A percentile compares a stretch with the other conserved stretches of the same genome.
Conservation (phyloP, 2,888 invertebrate genomes). For the Seira ritae region DNA sequence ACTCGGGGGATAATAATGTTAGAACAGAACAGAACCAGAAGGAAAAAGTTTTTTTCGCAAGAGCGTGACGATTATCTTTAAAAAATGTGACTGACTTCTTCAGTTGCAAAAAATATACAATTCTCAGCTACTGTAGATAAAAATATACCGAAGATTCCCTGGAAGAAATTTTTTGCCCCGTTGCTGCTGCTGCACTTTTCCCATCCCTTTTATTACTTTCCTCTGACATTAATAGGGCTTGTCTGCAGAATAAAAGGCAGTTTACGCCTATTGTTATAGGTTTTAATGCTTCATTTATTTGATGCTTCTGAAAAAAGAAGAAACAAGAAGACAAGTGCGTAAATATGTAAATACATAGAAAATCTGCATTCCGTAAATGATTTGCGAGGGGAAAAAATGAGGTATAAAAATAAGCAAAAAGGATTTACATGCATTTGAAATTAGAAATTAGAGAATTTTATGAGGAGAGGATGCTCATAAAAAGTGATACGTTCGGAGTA, state of each 20-base stretch:
- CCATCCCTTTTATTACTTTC: not conserved
- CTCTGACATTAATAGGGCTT: not conserved
- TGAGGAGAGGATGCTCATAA: slow-evolving; percentile 53
- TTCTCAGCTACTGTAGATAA: not conserved
- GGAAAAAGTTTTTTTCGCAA: not conserved
- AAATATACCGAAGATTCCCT: not conserved
- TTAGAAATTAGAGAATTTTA: too few species aligned
- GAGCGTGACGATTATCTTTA: too few species aligned
- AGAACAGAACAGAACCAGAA: not conserved
- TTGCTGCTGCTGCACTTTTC: not conserved
- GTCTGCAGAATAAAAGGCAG: not conserved
- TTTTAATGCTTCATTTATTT: not conserved
- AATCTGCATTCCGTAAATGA: not conserved
- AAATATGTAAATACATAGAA: too few species aligned
- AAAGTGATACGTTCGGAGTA: slow-evolving; percentile 46
- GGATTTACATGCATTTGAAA: too few species aligned
- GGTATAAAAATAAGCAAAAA: not conserved
- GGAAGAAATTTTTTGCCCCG: not conserved
- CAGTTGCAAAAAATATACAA: not conserved
- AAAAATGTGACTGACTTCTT: too few species aligned
- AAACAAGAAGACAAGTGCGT: not conserved
- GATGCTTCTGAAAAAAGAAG: not conserved
- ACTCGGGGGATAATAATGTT: not conserved
- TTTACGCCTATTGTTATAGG: not conserved
- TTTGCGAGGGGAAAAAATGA: not conserved